A percentile compares a stretch with the other conserved stretches of the same genome.
phyloP scores from a whole-genome alignment of 2,113 vertebrate species.

The Eretmochelys imbricata region DNA sequence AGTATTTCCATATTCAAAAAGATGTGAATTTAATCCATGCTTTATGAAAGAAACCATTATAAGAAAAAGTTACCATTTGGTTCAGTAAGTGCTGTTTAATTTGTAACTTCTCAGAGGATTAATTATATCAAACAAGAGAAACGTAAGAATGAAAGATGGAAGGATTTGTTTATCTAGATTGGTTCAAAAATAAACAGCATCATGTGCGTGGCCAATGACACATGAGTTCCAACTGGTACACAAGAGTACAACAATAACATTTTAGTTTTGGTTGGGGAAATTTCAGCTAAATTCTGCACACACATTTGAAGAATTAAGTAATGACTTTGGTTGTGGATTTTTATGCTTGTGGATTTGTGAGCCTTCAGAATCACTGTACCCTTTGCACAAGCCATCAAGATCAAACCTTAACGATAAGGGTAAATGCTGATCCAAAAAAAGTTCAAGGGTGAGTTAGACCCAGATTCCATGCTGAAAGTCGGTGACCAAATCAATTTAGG shows the following conservation, averaged over 20 bases:
- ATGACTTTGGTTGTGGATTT: not conserved
- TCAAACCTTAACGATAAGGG: not conserved
- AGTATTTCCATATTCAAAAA: conserved; percentile 72
- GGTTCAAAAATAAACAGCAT: conserved; percentile 68
- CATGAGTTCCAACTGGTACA: conserved; percentile 29
- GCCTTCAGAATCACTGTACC: not conserved
- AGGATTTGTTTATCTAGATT: conserved; percentile 53
- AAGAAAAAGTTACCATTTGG: conserved; percentile 41
- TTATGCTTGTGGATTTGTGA: not conserved
- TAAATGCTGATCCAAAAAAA: not conserved
- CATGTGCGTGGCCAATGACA: not conserved
- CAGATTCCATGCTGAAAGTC: not conserved
- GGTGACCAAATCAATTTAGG: not conserved
- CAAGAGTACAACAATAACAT: not conserved
- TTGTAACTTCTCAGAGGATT: conserved; percentile 65
- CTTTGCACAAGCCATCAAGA: not conserved
- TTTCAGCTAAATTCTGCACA: conserved; percentile 14
- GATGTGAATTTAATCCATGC: conserved; percentile 52
- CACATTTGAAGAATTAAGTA: not conserved
- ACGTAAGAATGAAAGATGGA: conserved; percentile 51
- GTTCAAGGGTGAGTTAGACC: not conserved
- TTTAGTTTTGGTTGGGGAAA: conserved; percentile 13
- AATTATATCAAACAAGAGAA: conserved; percentile 59
- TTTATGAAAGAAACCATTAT: conserved; percentile 69
- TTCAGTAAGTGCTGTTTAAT: conserved; percentile 61